phyloP scores from a whole-genome alignment of 2,797 vertebrate genomes.

The Enteromius afrohamiltoni region DNA sequence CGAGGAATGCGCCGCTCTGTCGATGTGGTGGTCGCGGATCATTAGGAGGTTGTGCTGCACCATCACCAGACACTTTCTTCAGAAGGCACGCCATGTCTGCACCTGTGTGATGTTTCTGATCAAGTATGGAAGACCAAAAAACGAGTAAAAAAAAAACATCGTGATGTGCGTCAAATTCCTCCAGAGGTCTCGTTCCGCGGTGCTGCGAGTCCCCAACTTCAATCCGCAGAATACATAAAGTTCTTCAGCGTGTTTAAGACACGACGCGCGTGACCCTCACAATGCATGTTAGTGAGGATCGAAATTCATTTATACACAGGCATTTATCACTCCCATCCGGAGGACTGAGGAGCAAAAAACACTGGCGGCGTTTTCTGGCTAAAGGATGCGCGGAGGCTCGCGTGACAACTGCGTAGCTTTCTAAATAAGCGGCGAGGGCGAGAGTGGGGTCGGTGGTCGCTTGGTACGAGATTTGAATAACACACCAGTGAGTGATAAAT shows the following conservation, averaged over 20 bases:
- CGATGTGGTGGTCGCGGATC: conserved; percentile 7
- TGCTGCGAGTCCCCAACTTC: conserved; percentile 29
- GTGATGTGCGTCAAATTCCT: conserved; percentile 33
- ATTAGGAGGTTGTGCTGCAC: conserved; percentile 35
- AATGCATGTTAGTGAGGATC: not conserved
- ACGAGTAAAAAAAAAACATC: conserved; percentile 20
- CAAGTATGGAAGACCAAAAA: conserved; percentile 36
- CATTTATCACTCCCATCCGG: conserved; percentile 35
- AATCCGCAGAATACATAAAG: conserved; percentile 49
- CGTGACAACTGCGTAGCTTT: conserved; percentile 87
- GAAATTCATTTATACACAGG: conserved; percentile 5
- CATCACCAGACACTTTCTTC: conserved; percentile 49
- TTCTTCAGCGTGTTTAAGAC: conserved; percentile 46
- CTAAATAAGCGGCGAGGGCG: conserved; percentile 78
- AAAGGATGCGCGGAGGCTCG: conserved; percentile 84
- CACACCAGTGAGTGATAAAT: conserved; percentile 95
- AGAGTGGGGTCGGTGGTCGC: conserved; percentile 90
- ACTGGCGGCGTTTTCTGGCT: conserved; percentile 65
- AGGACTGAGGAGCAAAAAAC: conserved; percentile 71
- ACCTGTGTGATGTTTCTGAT: conserved; percentile 71
- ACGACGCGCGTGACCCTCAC: not conserved
- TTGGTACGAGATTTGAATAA: conserved; percentile 98
- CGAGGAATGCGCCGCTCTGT: not conserved
- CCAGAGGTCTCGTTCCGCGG: conserved; percentile 14
- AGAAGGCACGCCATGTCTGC: conserved; percentile 73